phyloP scores from a whole-genome alignment of 2,113 vertebrate genomes.

The Thomomys bottae region DNA sequence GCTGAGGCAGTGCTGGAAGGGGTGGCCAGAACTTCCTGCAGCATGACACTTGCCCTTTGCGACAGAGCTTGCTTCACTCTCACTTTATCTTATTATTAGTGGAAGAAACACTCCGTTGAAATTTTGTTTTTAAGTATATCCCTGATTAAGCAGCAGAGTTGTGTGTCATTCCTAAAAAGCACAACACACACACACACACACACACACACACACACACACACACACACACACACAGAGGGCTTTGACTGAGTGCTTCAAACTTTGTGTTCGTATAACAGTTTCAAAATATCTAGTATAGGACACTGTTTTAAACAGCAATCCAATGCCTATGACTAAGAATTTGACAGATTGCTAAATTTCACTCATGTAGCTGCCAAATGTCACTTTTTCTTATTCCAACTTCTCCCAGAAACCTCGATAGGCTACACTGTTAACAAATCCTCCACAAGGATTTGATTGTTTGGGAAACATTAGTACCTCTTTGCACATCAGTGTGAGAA shows the following conservation, averaged over 20 bases:
- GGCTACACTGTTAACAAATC: constrained; percentile 64
- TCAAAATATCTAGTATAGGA: background rate
- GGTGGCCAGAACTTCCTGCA: constrained; percentile 87
- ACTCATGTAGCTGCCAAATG: background rate
- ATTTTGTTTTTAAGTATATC: constrained; percentile 81
- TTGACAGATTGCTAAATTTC: background rate
- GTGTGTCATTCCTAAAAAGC: constrained; percentile 67
- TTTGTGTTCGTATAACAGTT: background rate
- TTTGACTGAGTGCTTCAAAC: background rate
- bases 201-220: background rate
- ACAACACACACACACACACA: background rate
- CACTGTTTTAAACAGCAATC: background rate
- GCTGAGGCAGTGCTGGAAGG: constrained; percentile 77
- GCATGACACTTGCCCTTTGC: constrained; percentile 85
- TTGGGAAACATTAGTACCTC: constrained; percentile 71
- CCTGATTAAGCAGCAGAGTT: constrained; percentile 73
- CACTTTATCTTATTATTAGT: constrained; percentile 83
- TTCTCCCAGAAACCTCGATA: constrained; percentile 39
- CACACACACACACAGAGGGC: background rate
- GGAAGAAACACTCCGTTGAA: constrained; percentile 76
- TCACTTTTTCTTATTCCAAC: constrained; percentile 25
- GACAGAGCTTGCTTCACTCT: constrained; percentile 82
- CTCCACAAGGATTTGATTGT: constrained; percentile 76
- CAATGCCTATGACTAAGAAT: background rate
- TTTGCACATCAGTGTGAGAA: constrained; percentile 59